Percentiles rank a stretch among this genome's conserved stretches.
phyloP scores from a whole-genome alignment of 2,888 invertebrate genomes.

The Shargacucullia verbasci region DNA sequence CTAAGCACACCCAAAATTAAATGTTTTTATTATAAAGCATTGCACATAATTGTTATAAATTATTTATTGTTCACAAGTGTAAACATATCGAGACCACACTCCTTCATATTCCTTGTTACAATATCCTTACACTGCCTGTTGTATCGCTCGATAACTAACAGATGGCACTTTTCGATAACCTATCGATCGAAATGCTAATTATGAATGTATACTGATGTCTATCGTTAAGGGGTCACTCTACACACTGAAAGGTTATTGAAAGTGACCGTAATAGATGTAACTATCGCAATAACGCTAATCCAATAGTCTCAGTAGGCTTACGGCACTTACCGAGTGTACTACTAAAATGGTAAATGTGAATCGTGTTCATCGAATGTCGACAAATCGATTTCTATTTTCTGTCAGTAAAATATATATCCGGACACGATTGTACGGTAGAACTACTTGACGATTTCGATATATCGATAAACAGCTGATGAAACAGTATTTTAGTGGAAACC shows the following conservation, averaged over 20 bases:
- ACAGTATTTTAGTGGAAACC: slow-evolving; percentile 11
- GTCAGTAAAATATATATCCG: slow-evolving; percentile 4
- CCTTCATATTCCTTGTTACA: slow-evolving; percentile 6
- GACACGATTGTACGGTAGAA: slow-evolving; percentile 12
- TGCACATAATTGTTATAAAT: background rate
- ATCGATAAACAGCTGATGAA: slow-evolving; percentile 20
- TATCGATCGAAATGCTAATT: no score
- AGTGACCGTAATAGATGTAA: background rate
- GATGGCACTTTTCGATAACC: no score
- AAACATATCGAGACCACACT: slow-evolving; percentile 43
- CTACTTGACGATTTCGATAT: slow-evolving; percentile 8
- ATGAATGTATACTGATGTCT: no score
- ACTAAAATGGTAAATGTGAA: background rate
- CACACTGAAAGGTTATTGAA: no score
- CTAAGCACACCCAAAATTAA: slow-evolving; percentile 6
- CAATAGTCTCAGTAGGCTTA: slow-evolving; percentile 5
- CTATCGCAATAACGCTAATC: background rate
- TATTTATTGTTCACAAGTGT: slow-evolving; percentile 24
- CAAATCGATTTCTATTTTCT: background rate
- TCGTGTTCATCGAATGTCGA: slow-evolving; percentile 21
- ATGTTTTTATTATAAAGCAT: no score
- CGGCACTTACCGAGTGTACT: slow-evolving; percentile 17
- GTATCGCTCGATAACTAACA: background rate
- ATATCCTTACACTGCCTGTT: slow-evolving; percentile 14
- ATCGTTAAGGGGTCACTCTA: no score